phyloP scores from a whole-genome alignment of 2,888 invertebrate genomes.

The Sthenelais limicola region DNA sequence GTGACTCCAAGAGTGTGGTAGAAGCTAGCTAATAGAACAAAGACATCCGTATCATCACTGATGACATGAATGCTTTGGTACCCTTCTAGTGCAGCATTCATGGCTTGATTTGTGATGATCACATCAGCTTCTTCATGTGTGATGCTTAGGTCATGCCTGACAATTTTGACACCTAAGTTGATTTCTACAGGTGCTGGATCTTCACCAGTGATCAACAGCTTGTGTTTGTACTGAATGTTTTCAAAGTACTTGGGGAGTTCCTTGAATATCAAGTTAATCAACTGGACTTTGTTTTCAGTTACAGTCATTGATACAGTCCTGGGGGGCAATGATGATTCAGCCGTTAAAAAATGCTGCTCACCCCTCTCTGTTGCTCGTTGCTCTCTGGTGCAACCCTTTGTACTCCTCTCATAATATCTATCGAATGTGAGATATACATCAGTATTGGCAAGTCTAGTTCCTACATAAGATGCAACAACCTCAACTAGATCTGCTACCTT shows the following conservation, averaged over 20 bases:
- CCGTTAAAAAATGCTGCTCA: neutral
- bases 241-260: no score
- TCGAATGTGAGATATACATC: neutral
- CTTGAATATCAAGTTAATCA: no score
- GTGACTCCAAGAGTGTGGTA: no score
- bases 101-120: conserved; percentile 3
- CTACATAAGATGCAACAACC: neutral
- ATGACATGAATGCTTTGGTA: neutral
- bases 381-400: neutral
- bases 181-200: neutral
- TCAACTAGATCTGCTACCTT: neutral
- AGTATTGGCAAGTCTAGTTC: neutral
- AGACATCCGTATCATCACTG: no score
- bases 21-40: no score
- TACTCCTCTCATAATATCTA: conserved; percentile 8
- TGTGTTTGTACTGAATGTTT: no score
- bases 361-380: neutral
- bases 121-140: conserved; percentile 6
- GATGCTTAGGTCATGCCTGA: conserved; percentile 4
- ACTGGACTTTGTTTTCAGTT: no score
- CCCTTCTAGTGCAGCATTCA: neutral
- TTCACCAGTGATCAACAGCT: no score
- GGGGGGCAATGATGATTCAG: no score
- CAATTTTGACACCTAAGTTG: neutral
- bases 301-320: no score